Evolutionary conservation across 2,888 invertebrate species (phyloP).

Genomic region (Megaustenia siamemsis): DNA sequence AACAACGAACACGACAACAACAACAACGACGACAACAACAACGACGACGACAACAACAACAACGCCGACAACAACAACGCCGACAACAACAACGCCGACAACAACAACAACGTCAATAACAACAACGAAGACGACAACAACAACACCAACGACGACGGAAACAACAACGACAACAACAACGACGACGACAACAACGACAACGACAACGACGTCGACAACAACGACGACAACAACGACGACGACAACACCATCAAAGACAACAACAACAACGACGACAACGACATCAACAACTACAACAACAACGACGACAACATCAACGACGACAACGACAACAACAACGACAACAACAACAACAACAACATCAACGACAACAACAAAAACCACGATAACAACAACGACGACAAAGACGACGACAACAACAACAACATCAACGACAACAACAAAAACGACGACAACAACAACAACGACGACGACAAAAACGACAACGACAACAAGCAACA

Average conservation of each 20-base stretch:
- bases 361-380: too few species aligned
- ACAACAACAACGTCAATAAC: neutral
- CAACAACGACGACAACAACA: neutral
- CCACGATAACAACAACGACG: too few species aligned
- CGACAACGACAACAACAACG: too few species aligned
- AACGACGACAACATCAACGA: neutral
- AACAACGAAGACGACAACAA: neutral
- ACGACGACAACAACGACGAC: neutral
- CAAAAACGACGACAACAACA: too few species aligned
- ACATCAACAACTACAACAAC: neutral
- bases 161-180: too few species aligned
- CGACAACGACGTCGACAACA: neutral
- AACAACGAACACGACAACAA: too few species aligned
- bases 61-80: too few species aligned
- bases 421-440: too few species aligned
- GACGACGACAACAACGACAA: neutral
- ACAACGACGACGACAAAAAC: too few species aligned
- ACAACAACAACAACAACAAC: too few species aligned
- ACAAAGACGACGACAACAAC: too few species aligned
- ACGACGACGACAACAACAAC: conserved; percentile 3
- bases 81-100: neutral
- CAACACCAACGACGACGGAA: neutral
- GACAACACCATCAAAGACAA: neutral
- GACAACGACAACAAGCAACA: too few species aligned
- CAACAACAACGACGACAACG: neutral